phyloP scores from a whole-genome alignment of 2,888 invertebrate genomes.

The Drosophila helvetica region DNA sequence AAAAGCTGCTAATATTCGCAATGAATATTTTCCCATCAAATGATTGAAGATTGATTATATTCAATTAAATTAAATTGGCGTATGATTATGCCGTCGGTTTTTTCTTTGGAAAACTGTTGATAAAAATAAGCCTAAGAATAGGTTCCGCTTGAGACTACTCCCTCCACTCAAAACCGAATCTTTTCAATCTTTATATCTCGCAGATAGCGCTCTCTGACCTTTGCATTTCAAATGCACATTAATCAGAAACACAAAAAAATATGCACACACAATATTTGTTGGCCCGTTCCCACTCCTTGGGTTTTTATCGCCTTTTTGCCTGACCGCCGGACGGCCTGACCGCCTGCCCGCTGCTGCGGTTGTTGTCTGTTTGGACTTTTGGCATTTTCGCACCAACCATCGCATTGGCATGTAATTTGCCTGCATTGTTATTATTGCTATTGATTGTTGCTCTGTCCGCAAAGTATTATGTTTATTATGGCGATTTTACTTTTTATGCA shows the following conservation, averaged over 20 bases:
- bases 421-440: slow-evolving; percentile 27
- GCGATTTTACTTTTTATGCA: slow-evolving; percentile 20
- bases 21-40: not conserved
- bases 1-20: not conserved
- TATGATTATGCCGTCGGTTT: not conserved
- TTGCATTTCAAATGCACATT: slow-evolving; percentile 47
- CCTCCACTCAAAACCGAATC: not conserved
- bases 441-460: slow-evolving; percentile 26
- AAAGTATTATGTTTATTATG: slow-evolving; percentile 28
- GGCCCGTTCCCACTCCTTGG: not conserved
- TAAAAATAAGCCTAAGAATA: not conserved
- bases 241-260: slow-evolving; percentile 33
- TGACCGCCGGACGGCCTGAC: not conserved
- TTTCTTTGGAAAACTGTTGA: not conserved
- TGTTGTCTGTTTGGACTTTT: slow-evolving; percentile 7
- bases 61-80: not conserved
- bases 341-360: not conserved
- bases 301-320: slow-evolving; percentile 13
- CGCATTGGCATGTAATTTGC: slow-evolving; percentile 30
- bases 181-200: slow-evolving; percentile 1
- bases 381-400: slow-evolving; percentile 25
- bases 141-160: not conserved
- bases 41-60: not conserved
- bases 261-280: not conserved
- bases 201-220: slow-evolving; percentile 35